Conservation (phyloP, 2,113 vertebrate genomes). For the Hippocampus mohnikei region DNA sequence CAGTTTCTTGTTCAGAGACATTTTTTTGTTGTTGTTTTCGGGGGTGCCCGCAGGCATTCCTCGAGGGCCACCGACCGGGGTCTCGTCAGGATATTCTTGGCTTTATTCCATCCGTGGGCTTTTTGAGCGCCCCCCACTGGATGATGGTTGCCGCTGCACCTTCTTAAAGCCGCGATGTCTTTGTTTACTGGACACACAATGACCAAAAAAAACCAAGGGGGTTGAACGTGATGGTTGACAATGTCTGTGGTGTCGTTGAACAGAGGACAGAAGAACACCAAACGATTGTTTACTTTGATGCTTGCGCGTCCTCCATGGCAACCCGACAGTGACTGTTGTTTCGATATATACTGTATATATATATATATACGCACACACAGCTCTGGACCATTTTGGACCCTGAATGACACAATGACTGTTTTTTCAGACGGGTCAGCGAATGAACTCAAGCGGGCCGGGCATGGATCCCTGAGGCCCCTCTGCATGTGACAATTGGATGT, state of each 20-base stretch:
- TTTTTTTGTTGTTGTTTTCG: not conserved
- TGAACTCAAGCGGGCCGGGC: not conserved
- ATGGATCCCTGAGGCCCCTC: not conserved
- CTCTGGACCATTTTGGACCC: constrained; percentile 14
- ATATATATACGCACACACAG: constrained; percentile 17
- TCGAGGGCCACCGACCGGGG: not conserved
- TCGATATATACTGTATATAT: not conserved
- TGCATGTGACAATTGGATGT: not conserved
- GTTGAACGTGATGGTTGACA: constrained; percentile 17
- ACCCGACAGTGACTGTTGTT: constrained; percentile 54
- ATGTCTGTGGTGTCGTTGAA: constrained; percentile 8
- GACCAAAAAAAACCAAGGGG: not conserved
- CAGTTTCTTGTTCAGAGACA: not conserved
- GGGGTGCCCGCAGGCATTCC: not conserved
- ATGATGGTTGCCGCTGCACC: not conserved
- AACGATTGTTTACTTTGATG: constrained; percentile 21
- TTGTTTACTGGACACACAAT: not conserved
- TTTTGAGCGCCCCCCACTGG: not conserved
- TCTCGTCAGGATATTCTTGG: not conserved
- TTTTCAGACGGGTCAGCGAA: not conserved
- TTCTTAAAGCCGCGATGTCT: not conserved
- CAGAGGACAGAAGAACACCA: not conserved
- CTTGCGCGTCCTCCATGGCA: constrained; percentile 42
- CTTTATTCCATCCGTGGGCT: not conserved
- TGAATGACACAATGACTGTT: constrained; percentile 14